phyloP scores from a whole-genome alignment of 2,113 vertebrate genomes.

The Sprattus sprattus region DNA sequence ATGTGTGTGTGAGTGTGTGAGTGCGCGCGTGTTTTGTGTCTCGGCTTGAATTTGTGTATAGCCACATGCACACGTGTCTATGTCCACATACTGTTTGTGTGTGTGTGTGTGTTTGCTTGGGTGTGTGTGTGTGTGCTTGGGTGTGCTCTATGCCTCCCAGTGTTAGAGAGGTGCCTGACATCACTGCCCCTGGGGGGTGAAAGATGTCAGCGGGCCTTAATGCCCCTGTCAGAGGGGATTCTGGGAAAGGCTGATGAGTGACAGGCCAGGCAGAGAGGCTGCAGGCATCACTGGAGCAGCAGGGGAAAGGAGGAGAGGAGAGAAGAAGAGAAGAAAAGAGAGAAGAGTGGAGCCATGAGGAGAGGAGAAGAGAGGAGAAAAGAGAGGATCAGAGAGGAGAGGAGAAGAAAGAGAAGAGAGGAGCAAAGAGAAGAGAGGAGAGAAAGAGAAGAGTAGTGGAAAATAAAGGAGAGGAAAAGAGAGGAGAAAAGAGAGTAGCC shows the following conservation, averaged over 20 bases:
- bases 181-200: slow-evolving; percentile 22
- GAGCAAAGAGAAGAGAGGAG: background rate
- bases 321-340: background rate
- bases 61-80: background rate
- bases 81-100: background rate
- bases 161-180: slow-evolving; percentile 10
- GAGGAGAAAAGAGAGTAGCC: background rate
- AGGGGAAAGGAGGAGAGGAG: background rate
- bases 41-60: too few relatives aligned
- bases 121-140: background rate
- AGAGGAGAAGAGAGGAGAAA: background rate
- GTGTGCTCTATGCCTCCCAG: background rate
- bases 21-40: background rate
- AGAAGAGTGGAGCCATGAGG: background rate
- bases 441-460: background rate
- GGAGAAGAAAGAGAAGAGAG: background rate
- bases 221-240: slow-evolving; percentile 23
- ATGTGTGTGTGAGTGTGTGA: background rate
- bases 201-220: slow-evolving; percentile 28
- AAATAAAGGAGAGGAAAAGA: background rate
- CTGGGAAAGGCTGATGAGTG: slow-evolving; percentile 2
- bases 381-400: background rate
- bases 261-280: background rate
- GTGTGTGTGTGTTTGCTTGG: background rate
- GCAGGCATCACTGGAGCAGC: background rate